Conservation (phyloP, 35 echinoderm and acorn worm species). For the Lytechinus variegatus region DNA sequence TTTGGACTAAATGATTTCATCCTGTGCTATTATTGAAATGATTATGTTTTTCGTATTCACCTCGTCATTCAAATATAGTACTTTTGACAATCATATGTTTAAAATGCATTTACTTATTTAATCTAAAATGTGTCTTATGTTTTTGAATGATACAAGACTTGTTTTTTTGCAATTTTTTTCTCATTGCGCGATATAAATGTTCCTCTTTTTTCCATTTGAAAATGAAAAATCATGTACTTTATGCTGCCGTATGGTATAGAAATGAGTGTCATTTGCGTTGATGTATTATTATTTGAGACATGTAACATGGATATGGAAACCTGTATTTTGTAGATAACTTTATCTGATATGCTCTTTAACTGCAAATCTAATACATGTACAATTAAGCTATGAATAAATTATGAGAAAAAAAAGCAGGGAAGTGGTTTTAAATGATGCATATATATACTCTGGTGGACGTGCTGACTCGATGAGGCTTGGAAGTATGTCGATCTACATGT, state of each 20-base stretch:
- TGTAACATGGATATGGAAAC: neutral
- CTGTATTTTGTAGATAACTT: neutral
- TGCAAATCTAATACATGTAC: neutral
- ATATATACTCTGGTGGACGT: constrained; percentile 4
- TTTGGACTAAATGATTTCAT: neutral
- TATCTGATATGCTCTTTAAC: neutral
- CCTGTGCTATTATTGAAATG: neutral
- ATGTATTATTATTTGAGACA: constrained; percentile 6
- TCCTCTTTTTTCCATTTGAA: constrained; percentile 43
- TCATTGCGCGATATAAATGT: constrained; percentile 13
- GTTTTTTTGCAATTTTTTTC: neutral
- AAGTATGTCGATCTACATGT: neutral
- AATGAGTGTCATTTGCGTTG: neutral
- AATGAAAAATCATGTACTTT: constrained; percentile 42
- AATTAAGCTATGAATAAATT: neutral
- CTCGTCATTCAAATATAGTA: neutral
- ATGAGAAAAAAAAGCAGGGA: constrained; percentile 20
- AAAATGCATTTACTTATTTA: neutral
- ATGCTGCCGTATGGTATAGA: constrained; percentile 16
- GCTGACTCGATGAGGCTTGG: neutral
- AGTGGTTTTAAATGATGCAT: constrained; percentile 23
- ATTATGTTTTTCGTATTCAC: constrained; percentile 13
- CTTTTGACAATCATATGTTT: constrained; percentile 1
- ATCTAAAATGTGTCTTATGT: neutral
- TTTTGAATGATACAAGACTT: neutral